A percentile compares a stretch with the other conserved stretches of the same genome.
phyloP scores from a whole-genome alignment of 2,888 invertebrate species.

The Lithophane ornitopus region DNA sequence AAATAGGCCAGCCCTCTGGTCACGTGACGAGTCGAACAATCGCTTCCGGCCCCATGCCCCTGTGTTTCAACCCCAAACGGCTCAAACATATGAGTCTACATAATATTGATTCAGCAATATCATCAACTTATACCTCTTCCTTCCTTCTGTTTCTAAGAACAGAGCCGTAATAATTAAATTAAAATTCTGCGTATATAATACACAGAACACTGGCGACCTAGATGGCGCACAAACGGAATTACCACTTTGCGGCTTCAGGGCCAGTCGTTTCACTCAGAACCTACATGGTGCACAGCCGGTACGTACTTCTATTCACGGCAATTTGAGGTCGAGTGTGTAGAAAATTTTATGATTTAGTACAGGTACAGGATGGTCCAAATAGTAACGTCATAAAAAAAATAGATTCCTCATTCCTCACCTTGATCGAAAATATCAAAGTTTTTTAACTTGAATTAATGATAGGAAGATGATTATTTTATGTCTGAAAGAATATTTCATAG shows the following conservation, averaged over 20 bases:
- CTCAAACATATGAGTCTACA: too few species aligned
- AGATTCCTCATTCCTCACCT: too few species aligned
- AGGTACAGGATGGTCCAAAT: too few species aligned
- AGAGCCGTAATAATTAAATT: constrained; percentile 4
- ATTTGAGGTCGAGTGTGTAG: constrained; percentile 10
- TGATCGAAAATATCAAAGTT: too few species aligned
- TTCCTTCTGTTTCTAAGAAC: neutral
- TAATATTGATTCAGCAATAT: constrained; percentile 2
- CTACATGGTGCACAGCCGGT: neutral
- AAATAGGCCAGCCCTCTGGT: too few species aligned
- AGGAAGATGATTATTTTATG: too few species aligned
- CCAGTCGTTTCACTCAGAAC: constrained; percentile 23
- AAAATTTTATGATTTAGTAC: neutral
- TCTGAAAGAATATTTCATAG: too few species aligned
- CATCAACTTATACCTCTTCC: neutral
- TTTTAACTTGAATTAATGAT: too few species aligned
- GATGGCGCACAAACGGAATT: constrained; percentile 23
- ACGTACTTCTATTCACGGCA: constrained; percentile 11
- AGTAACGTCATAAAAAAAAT: too few species aligned
- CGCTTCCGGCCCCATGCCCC: too few species aligned
- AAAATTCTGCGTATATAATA: neutral
- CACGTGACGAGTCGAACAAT: too few species aligned
- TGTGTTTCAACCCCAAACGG: too few species aligned
- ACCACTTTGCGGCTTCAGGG: constrained; percentile 35
- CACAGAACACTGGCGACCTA: constrained; percentile 22